A percentile compares a stretch with the other conserved stretches of the same genome.
phyloP scores from a whole-genome alignment of 2,113 vertebrate species.

The Megatriorchis doriae region DNA sequence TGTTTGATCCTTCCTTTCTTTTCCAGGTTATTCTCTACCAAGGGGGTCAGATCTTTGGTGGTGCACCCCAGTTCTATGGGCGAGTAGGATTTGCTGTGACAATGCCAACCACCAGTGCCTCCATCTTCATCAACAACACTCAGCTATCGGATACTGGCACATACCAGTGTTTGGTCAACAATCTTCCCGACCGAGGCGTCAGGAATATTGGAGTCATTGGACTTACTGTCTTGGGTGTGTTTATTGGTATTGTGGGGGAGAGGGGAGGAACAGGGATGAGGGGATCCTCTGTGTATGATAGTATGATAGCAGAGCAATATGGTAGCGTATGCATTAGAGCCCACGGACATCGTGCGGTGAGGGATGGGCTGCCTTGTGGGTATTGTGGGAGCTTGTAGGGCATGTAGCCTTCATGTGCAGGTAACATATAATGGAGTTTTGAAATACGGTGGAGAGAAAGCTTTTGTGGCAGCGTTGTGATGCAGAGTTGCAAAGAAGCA shows the following conservation, averaged over 20 bases:
- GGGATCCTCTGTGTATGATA: not conserved
- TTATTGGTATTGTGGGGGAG: not conserved
- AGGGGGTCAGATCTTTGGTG: slow-evolving; percentile 92
- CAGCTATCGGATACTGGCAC: slow-evolving; percentile 97
- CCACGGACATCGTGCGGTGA: not conserved
- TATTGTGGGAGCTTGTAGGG: not conserved
- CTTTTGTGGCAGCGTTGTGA: not conserved
- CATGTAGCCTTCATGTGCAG: not conserved
- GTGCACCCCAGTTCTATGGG: slow-evolving; percentile 88
- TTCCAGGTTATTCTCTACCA: slow-evolving; percentile 96
- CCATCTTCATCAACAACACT: slow-evolving; percentile 98
- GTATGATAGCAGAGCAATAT: not conserved
- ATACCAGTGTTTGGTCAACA: slow-evolving; percentile 99
- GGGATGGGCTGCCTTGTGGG: not conserved
- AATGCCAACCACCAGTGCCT: slow-evolving; percentile 98
- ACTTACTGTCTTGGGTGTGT: slow-evolving; percentile 93
- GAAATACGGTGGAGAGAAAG: not conserved
- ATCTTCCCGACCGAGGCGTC: slow-evolving; percentile 91
- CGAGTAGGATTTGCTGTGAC: slow-evolving; percentile 93
- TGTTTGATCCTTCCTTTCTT: slow-evolving; percentile 41
- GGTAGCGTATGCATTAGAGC: not conserved
- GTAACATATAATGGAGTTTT: not conserved
- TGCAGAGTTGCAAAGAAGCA: not conserved
- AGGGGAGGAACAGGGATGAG: not conserved
- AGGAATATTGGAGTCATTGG: slow-evolving; percentile 95